phyloP scores from a whole-genome alignment of 2,113 vertebrate species.

The Centropristis striata region DNA sequence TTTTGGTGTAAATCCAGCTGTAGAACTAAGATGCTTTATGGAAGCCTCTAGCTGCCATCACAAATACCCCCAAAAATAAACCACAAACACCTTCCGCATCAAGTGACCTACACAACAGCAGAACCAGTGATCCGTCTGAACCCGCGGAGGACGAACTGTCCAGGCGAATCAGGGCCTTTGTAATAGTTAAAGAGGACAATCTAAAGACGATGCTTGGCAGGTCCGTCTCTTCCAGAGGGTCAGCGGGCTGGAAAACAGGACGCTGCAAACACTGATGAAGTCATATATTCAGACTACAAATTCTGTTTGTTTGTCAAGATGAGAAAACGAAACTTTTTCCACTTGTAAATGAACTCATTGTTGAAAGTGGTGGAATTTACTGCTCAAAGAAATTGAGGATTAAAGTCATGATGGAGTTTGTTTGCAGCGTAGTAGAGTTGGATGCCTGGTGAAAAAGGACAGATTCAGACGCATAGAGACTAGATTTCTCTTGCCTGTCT shows the following conservation, averaged over 20 bases:
- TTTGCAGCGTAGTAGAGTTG: conserved; percentile 36
- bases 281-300: conserved; percentile 9
- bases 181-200: conserved; percentile 87
- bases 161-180: conserved; percentile 84
- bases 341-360: neutral
- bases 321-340: neutral
- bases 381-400: neutral
- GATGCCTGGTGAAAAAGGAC: conserved; percentile 27
- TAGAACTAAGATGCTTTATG: conserved; percentile 42
- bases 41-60: conserved; percentile 27
- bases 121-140: conserved; percentile 38
- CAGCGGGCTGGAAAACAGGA: conserved; percentile 34
- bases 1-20: conserved; percentile 37
- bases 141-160: conserved; percentile 60
- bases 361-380: conserved; percentile 2
- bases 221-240: conserved; percentile 61
- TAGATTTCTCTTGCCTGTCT: conserved; percentile 8
- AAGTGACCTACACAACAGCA: neutral
- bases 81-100: neutral
- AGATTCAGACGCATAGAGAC: conserved; percentile 6
- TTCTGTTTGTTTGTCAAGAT: neutral
- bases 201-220: conserved; percentile 82
- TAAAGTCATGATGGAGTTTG: conserved; percentile 14
- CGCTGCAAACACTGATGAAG: conserved; percentile 27
- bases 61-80: neutral